These are phyloP conservation scores for Mactromeris polynyma DNA, from an alignment of 2,888 invertebrate species.

Conservation along the genomic window DNA sequence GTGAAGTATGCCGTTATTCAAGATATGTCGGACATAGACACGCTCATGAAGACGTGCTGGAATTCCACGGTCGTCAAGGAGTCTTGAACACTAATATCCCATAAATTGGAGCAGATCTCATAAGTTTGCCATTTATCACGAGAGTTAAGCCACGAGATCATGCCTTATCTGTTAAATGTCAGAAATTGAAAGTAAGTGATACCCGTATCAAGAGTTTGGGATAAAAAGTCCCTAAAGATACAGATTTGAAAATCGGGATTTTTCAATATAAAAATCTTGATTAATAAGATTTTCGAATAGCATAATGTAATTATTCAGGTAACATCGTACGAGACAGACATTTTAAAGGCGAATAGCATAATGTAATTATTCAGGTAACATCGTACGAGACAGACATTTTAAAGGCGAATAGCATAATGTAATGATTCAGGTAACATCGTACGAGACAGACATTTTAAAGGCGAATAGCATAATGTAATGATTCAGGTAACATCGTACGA, in stretches of 20 bases:
- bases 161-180: slow-evolving; percentile 18
- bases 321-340: not conserved
- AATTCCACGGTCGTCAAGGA: slow-evolving; percentile 8
- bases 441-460: not conserved
- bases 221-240: not conserved
- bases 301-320: not conserved
- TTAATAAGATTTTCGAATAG: too few species aligned
- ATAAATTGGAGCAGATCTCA: not conserved
- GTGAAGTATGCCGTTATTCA: not conserved
- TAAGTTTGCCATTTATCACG: not conserved
- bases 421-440: not conserved
- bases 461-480: too few species aligned
- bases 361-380: not conserved
- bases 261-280: not conserved
- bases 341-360: not conserved
- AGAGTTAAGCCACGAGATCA: not conserved
- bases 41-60: not conserved
- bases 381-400: not conserved
- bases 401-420: not conserved
- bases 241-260: not conserved
- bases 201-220: not conserved
- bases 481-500: too few species aligned
- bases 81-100: not conserved
- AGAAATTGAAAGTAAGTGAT: slow-evolving; percentile 20
- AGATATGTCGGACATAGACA: not conserved